Base-by-base conservation (phyloP, 2,113 vertebrate genomes). In the Poicephalus meyeri region DNA sequence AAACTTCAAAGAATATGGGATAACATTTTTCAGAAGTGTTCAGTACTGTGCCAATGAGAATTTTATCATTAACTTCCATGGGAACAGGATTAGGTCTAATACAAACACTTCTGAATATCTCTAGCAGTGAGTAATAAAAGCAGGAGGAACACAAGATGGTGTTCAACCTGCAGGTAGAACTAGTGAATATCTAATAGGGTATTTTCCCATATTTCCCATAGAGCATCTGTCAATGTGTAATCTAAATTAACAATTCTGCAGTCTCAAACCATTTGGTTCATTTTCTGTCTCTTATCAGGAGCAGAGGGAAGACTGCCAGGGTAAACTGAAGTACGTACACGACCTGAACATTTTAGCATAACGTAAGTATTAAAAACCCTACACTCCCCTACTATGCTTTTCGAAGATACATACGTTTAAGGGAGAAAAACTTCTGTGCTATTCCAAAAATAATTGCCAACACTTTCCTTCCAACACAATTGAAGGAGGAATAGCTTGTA, bases 1-100 rank as follows among this genome's bases (percentile, higher is more conserved):
- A 72, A 94, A 71, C 28, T 46, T 93, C 79, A 92, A 94, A 73
- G 79, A 93, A 71, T 19, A 41, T 0, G 0, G 33, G 63, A 69
- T 69, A 84, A 66, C 44, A 71, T 69, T 86, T 91, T 86, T 93
- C 46, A 91, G 71, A 93, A 88, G 53, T 50, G 49, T 50, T 88
- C 68, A 17, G 39, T 68, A 77, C 35, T 31, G 53, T 28, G 35
- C 42, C 93, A 95, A 96, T 83, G 64, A 94, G 91, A 95, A 94
- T 94, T 93, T 96, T 95, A 83, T 95, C 90, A 90, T 94, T 92
- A 87, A 73, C 68, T 90, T 94, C 39, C 39, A 61, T 52, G 7
- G 72, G 68, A 97, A 80, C 29, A 81, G 80, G 61, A 88, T 90
- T 94, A 93, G 26, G 76, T 74, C 80, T 78, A 91, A 95, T 42